phyloP scores from a whole-genome alignment of 1,140 invertebrate genomes.

The Odontomachus brunneus region DNA sequence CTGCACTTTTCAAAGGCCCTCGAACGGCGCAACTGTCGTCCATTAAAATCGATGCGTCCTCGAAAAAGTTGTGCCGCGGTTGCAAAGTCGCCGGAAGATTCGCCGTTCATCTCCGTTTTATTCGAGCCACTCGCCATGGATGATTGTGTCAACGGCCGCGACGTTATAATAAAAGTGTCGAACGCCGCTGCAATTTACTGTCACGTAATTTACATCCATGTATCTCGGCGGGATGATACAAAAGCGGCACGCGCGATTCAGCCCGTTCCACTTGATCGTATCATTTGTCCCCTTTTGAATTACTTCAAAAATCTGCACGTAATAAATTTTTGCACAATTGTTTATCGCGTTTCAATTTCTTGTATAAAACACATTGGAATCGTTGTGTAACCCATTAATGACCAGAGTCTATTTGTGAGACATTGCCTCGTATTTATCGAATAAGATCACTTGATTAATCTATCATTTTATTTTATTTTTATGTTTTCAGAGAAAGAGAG shows the following conservation, averaged over 20 bases:
- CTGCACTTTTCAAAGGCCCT: slow-evolving; percentile 38
- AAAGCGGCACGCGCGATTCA: not conserved
- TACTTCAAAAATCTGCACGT: slow-evolving; percentile 30
- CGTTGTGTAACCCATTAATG: too few relatives aligned
- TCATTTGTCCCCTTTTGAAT: too few relatives aligned
- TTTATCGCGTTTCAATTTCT: not conserved
- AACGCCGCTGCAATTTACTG: not conserved
- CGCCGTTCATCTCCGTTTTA: slow-evolving; percentile 5
- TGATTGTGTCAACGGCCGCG: slow-evolving; percentile 13
- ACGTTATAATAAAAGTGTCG: not conserved
- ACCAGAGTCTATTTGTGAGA: too few relatives aligned
- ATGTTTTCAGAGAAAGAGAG: too few relatives aligned
- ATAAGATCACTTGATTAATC: too few relatives aligned
- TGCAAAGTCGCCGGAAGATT: slow-evolving; percentile 22
- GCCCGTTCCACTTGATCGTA: too few relatives aligned
- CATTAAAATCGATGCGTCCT: slow-evolving; percentile 31
- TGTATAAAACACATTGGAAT: too few relatives aligned
- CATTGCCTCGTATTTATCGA: too few relatives aligned
- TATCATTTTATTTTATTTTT: too few relatives aligned
- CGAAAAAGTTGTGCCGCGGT: slow-evolving; percentile 35
- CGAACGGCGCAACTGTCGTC: slow-evolving; percentile 37
- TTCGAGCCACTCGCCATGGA: slow-evolving; percentile 21
- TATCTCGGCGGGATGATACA: slow-evolving; percentile 6
- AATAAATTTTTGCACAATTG: slow-evolving; percentile 13
- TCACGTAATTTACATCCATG: slow-evolving; percentile 7